Evolutionary conservation across 2,888 invertebrate species (phyloP).

Genomic region (Pilophorus perplexus): DNA sequence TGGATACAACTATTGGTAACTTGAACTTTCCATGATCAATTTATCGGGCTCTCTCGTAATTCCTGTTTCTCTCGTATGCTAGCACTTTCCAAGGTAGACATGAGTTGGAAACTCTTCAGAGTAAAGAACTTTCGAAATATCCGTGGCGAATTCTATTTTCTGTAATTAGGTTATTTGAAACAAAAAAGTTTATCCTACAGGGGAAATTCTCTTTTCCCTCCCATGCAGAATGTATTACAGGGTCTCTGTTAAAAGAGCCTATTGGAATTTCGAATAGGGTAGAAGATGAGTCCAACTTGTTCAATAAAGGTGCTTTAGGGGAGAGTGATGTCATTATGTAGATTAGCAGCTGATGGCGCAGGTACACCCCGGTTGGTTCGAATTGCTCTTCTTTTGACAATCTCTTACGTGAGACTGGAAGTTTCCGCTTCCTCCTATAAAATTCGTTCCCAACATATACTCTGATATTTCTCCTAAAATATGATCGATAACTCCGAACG

Average conservation of each 20-base stretch:
- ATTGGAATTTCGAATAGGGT: constrained; percentile 40
- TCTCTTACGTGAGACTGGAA: constrained; percentile 12
- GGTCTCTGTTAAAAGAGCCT: constrained; percentile 25
- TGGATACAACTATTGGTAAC: too few species aligned
- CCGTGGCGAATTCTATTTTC: constrained; percentile 10
- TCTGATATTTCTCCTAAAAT: too few species aligned
- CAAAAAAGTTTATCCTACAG: constrained; percentile 33
- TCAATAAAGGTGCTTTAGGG: constrained; percentile 39
- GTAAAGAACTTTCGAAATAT: too few species aligned
- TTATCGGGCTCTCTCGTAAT: too few species aligned
- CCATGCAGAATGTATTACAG: constrained; percentile 14
- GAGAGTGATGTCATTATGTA: constrained; percentile 38
- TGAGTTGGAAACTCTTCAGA: too few species aligned
- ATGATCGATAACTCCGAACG: too few species aligned
- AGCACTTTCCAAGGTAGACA: too few species aligned
- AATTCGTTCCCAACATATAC: too few species aligned
- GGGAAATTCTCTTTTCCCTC: constrained; percentile 15
- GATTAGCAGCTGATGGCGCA: constrained; percentile 36
- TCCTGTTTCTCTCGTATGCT: too few species aligned
- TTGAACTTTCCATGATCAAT: too few species aligned
- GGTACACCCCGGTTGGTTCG: constrained; percentile 30
- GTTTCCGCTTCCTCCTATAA: not conserved
- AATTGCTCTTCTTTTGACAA: constrained; percentile 28
- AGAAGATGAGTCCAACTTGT: constrained; percentile 40
- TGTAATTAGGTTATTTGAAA: constrained; percentile 28